A percentile compares a stretch with the other conserved stretches of the same genome.
These are phyloP conservation scores for Anser cygnoides DNA, from an alignment of 2,113 vertebrate species.

Conservation along the genomic window DNA sequence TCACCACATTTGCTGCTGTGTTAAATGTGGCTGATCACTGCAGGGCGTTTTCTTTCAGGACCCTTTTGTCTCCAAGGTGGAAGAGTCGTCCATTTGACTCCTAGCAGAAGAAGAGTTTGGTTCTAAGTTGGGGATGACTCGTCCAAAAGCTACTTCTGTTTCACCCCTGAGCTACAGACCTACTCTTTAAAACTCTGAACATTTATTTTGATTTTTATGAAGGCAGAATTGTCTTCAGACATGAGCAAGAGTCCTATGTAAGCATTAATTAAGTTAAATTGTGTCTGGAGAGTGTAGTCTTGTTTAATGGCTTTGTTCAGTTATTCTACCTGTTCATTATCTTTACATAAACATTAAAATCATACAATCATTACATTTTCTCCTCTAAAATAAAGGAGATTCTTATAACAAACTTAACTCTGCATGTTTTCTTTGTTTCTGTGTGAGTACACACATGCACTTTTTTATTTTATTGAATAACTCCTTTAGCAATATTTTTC, in stretches of 20 bases:
- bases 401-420: not conserved
- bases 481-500: not conserved
- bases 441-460: not conserved
- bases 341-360: not conserved
- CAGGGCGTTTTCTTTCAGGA: not conserved
- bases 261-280: not conserved
- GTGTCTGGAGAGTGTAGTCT: not conserved
- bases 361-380: not conserved
- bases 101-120: not conserved
- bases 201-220: not conserved
- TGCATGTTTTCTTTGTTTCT: not conserved
- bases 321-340: not conserved
- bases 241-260: not conserved
- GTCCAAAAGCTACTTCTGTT: not conserved
- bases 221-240: not conserved
- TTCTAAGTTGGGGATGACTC: not conserved
- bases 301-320: not conserved
- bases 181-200: not conserved
- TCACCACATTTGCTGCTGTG: not conserved
- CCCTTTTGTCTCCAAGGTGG: not conserved
- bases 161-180: not conserved
- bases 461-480: not conserved
- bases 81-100: not conserved
- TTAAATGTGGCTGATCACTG: not conserved
- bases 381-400: constrained; percentile 1